phyloP scores from a whole-genome alignment of 2,888 invertebrate species.

The Epirrhoe alternata region DNA sequence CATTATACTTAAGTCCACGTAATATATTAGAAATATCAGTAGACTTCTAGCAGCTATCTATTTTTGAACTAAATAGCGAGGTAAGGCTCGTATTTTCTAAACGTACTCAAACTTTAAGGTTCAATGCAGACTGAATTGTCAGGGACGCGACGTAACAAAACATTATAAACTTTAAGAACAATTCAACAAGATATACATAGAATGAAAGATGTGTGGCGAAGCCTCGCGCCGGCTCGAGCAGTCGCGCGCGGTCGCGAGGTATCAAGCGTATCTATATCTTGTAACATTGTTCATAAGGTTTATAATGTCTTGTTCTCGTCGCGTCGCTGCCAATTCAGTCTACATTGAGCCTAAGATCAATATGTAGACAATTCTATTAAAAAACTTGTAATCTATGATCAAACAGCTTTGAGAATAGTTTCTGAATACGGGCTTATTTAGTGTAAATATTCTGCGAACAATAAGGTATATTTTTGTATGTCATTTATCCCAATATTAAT shows the following conservation, averaged over 20 bases:
- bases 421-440: background rate
- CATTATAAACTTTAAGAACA: no score
- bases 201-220: no score
- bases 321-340: no score
- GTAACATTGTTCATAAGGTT: no score
- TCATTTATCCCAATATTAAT: slow-evolving; percentile 49
- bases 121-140: no score
- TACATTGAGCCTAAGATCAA: no score
- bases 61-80: slow-evolving; percentile 12
- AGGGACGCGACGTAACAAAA: no score
- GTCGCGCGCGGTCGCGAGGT: no score
- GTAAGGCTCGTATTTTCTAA: background rate
- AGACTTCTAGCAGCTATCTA: slow-evolving; percentile 32
- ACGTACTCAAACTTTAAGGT: background rate
- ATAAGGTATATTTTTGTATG: slow-evolving; percentile 33
- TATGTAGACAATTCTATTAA: background rate
- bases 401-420: background rate
- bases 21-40: slow-evolving; percentile 47
- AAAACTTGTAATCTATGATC: background rate
- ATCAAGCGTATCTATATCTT: no score
- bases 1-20: slow-evolving; percentile 60
- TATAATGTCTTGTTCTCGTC: no score
- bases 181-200: no score
- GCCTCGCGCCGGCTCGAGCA: no score
- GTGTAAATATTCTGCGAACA: slow-evolving; percentile 27